Evolutionary conservation across 2,113 vertebrate species (phyloP), one percentile per base, ranked within the genome.

Genomic region (Hippocampus zosterae): DNA sequence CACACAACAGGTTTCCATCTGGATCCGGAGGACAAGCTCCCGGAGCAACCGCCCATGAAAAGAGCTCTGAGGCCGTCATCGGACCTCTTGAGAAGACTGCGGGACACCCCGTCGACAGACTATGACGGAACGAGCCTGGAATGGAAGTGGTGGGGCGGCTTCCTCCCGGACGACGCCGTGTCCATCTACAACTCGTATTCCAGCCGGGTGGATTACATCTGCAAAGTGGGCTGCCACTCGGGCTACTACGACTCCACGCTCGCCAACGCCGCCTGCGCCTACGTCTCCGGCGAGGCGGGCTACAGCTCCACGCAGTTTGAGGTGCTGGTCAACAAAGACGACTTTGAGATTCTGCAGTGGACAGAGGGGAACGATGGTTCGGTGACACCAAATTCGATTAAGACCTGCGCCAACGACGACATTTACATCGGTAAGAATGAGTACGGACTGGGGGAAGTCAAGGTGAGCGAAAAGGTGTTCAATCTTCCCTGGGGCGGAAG

Each of bases 321-420:
- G 8, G 16, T 89, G 55, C 78, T 91, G 50, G 81, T 86, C 46
- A 91, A 91, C 53, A 68, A 69, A 69, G 77, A 88, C 66, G 72
- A 85, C 25, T 89, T 91, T 76, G 90, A 91, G 74, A 70, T 85
- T 33, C 19, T 90, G 71, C 65, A 78, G 53, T 91, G 89, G 89
- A 81, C 78, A 57, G 42, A 62, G 0, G 88, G 33, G 21, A 73
- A 71, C 1, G 65, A 65, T 3, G 86, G 85, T 15, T 75, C 72
- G 1, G 78, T 88, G 23, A 85, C 86, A 9, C 16, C 18, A 0
- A 10, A 84, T 29, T 60, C 87, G 6, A 48, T 88, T 25, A 79
- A 65, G 25, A 88, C 82, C 48, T 85, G 87, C 44, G 6, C 44
- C 23, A 69, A 70, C 5, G 18, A 37, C 7, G 53, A 48, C 2